phyloP scores from a whole-genome alignment of 2,113 vertebrate genomes.

The Platanista minor region DNA sequence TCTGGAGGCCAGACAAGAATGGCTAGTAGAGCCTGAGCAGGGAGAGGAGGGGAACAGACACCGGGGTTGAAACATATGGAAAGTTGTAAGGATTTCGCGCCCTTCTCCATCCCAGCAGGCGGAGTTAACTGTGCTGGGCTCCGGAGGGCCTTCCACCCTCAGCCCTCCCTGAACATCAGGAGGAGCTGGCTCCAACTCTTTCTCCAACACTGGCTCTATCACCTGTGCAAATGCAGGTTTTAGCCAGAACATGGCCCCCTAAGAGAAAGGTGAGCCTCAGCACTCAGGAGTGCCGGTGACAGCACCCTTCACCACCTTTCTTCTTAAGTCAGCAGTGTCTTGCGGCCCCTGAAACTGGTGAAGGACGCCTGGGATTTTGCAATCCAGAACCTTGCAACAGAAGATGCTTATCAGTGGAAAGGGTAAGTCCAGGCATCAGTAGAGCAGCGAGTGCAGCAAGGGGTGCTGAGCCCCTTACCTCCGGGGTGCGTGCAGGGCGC shows the following conservation, averaged over 20 bases:
- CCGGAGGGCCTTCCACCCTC: accelerated
- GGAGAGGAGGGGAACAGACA: background rate
- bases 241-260: background rate
- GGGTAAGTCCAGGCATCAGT: background rate
- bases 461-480: background rate
- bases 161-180: background rate
- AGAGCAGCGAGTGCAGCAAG: background rate
- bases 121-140: background rate
- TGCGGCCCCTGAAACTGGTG: background rate
- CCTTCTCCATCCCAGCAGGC: background rate
- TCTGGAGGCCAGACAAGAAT: background rate
- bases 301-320: background rate
- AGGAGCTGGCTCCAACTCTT: background rate
- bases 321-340: background rate
- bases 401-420: background rate
- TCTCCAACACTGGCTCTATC: background rate
- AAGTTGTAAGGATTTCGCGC: accelerated
- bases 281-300: background rate
- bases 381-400: background rate
- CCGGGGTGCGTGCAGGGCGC: too few relatives aligned
- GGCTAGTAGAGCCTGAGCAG: background rate
- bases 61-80: background rate
- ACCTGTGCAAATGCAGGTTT: background rate
- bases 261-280: background rate
- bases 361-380: background rate